Percentiles rank a stretch among this genome's conserved stretches.
Evolutionary conservation across 64 coral and sea anemone species (phyloP).

Genomic region (Platygyra sinensis): DNA sequence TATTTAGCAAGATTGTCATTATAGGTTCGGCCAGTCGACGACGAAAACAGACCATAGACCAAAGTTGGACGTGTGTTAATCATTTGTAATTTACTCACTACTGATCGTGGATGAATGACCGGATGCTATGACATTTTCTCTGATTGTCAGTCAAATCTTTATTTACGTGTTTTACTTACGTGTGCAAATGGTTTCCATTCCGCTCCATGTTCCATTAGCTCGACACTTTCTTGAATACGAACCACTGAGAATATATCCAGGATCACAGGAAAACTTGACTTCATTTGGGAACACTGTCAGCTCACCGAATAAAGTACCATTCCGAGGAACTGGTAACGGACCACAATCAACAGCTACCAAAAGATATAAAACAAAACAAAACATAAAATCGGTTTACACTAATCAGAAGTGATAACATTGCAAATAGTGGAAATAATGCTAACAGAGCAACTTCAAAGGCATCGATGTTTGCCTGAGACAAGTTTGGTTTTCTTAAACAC

Average conservation of each 20-base stretch:
- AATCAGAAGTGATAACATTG: no score
- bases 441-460: neutral
- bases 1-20: no score
- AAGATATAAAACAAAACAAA: neutral
- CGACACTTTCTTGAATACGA: neutral
- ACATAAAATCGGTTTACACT: neutral
- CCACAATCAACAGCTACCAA: constrained; percentile 67
- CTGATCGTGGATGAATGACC: no score
- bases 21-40: no score
- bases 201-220: constrained; percentile 45
- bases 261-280: constrained; percentile 29
- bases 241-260: constrained; percentile 4
- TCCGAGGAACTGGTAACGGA: constrained; percentile 11
- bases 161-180: constrained; percentile 9
- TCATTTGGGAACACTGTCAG: constrained; percentile 26
- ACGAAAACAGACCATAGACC: no score
- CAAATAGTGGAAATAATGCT: neutral
- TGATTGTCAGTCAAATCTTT: neutral
- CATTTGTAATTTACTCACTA: no score
- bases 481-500: no score
- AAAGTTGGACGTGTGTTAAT: no score
- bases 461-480: no score
- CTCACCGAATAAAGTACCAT: constrained; percentile 32
- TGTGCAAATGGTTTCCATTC: neutral
- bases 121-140: no score